These are phyloP conservation scores for Stegodyphus mimosarum DNA, from an alignment of 1,140 invertebrate genomes.

Conservation along the genomic window DNA sequence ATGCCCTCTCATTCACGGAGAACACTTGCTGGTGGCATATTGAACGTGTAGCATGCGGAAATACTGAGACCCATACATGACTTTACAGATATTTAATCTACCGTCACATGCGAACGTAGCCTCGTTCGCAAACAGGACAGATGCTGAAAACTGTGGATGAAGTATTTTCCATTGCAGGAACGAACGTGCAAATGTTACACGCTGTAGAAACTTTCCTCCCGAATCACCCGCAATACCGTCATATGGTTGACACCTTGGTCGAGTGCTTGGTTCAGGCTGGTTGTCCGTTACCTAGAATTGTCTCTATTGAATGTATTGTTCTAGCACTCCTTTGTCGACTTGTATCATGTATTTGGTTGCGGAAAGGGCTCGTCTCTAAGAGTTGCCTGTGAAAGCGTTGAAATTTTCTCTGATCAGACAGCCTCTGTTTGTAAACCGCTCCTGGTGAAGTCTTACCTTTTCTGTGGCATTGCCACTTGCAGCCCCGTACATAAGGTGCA, in stretches of 20 bases:
- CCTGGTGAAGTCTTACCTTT: not conserved
- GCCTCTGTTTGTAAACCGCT: not conserved
- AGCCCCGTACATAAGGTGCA: not conserved
- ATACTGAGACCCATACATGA: not conserved
- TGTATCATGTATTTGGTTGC: not conserved
- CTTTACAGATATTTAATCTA: not conserved
- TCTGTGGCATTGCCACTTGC: not conserved
- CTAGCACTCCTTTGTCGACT: not conserved
- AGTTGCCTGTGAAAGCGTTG: not conserved
- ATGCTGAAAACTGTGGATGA: not conserved
- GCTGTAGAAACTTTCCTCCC: not conserved
- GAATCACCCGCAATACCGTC: not conserved
- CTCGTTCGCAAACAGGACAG: not conserved
- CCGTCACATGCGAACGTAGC: not conserved
- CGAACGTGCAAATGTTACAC: not conserved
- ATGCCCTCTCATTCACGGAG: too few relatives aligned
- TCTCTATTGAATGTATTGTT: not conserved
- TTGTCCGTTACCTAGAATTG: not conserved
- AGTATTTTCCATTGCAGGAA: not conserved
- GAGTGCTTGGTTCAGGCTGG: not conserved
- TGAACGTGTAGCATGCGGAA: too few relatives aligned
- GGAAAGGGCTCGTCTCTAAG: not conserved
- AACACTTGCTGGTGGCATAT: too few relatives aligned
- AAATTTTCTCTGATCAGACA: not conserved
- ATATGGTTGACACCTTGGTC: not conserved